Percentiles rank a stretch among this genome's conserved stretches.
Evolutionary conservation across 2,888 invertebrate genomes (phyloP).

Genomic region (Drosophila tanythrix): DNA sequence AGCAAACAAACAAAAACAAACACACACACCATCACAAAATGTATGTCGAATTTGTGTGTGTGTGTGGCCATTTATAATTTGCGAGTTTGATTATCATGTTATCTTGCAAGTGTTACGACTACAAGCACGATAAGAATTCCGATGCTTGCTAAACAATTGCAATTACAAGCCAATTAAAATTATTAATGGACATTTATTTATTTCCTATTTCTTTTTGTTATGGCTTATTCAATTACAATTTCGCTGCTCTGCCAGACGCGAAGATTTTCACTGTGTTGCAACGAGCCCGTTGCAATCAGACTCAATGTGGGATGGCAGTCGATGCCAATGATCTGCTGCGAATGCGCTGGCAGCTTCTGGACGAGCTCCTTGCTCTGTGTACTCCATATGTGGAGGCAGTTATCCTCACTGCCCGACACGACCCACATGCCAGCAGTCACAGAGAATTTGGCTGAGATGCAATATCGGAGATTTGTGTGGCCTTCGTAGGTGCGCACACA

Average conservation of each 20-base stretch:
- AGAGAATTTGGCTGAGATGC: conserved; percentile 99
- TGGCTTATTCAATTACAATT: conserved; percentile 13
- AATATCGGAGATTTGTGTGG: conserved; percentile 99
- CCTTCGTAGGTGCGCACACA: conserved; percentile 98
- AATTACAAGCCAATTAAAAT: conserved; percentile 24
- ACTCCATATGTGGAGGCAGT: conserved; percentile 99
- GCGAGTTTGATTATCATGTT: conserved; percentile 49
- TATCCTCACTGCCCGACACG: conserved; percentile 99
- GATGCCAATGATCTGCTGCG: conserved; percentile 97
- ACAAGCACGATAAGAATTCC: conserved; percentile 32
- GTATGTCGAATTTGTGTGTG: neutral
- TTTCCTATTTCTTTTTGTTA: conserved; percentile 1
- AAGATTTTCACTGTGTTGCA: conserved; percentile 98
- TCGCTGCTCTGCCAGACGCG: conserved; percentile 99
- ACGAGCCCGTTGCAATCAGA: conserved; percentile 98
- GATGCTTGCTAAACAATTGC: conserved; percentile 11
- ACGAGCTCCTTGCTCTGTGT: conserved; percentile 99
- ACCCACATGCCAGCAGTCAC: conserved; percentile 99
- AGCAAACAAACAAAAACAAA: neutral
- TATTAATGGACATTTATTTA: conserved; percentile 4
- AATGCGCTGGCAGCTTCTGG: conserved; percentile 97
- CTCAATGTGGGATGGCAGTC: conserved; percentile 99
- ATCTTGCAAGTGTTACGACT: conserved; percentile 28
- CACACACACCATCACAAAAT: neutral
- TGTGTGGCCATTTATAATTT: conserved; percentile 37